Base-by-base conservation (phyloP, 1,140 invertebrate species). In the Panonychus citri region DNA sequence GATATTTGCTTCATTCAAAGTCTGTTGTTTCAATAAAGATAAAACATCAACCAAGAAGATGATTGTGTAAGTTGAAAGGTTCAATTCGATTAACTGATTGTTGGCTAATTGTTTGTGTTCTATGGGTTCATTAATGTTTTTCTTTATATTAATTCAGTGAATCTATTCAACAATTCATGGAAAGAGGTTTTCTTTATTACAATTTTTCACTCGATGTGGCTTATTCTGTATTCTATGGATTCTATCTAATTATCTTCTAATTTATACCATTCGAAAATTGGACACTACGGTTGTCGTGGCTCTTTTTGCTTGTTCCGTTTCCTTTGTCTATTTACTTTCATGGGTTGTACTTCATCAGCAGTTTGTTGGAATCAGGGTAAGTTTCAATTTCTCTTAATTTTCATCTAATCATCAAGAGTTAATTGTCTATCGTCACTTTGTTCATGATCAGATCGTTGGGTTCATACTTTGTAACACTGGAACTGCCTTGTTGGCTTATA, bases 321-420 rank as follows among this genome's bases (percentile, higher is more conserved):
- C 83, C 10, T 89, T 85, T 66, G 83, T 89, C 55, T 95, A 94
- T 69, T 73, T 94, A 10, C 73, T 95, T 3, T 91, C 87, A 1
- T 94, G 88, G 89, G 88, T 93, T 52, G 86, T 94, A 63, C 73
- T 94, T 42, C 88, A 94, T 66, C 85, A 94, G 66, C 86, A 94
- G 67, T 95, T 94, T 71, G 87, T 94, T 55, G 88, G 88, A 49
- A 81, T 93, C 17, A 74, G 88, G 73, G 89, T 95, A 71, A 81
- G 81, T 76, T n/a, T n/a, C n/a, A 39, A 46, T 50, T 26, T 51
- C 17, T 43, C 1, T 28, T n/a, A n/a, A n/a, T n/a, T n/a, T n/a
- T n/a, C n/a, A n/a, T n/a, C n/a, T n/a, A n/a, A n/a, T n/a, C n/a
- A n/a, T n/a, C 15, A n/a, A n/a, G n/a, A n/a, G n/a, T n/a, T n/a